A percentile compares a stretch with the other conserved stretches of the same genome.
Evolutionary conservation across 2,113 vertebrate species (phyloP).

Genomic region (Tetrax tetrax): DNA sequence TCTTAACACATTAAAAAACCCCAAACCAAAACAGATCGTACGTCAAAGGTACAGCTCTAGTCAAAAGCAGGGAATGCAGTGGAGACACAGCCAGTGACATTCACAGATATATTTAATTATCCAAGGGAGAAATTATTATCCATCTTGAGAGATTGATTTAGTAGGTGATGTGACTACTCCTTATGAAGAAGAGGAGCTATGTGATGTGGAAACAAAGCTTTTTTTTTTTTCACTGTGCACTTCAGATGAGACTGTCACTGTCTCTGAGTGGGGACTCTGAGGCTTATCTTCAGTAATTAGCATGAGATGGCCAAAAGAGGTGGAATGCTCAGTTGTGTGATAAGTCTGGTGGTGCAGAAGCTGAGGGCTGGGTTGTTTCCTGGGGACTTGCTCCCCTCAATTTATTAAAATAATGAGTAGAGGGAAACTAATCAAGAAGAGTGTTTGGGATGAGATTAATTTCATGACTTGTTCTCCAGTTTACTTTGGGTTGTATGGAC

Average conservation of each 20-base stretch:
- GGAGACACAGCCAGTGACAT: not conserved
- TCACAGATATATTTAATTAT: not conserved
- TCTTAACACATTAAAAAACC: not conserved
- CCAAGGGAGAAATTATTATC: not conserved
- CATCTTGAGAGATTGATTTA: not conserved
- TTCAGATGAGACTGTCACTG: not conserved
- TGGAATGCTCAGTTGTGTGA: not conserved
- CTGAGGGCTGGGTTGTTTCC: not conserved
- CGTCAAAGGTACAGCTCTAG: not conserved
- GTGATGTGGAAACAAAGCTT: not conserved
- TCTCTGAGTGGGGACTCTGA: not conserved
- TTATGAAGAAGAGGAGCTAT: not conserved
- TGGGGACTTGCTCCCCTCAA: not conserved
- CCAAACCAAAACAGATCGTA: not conserved
- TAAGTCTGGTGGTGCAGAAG: not conserved
- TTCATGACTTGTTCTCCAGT: not conserved
- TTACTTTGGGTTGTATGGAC: not conserved
- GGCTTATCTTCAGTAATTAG: not conserved
- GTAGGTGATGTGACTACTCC: not conserved
- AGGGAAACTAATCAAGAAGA: not conserved
- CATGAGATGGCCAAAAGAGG: not conserved
- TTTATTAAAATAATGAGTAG: slow-evolving; percentile 2
- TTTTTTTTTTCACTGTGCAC: not conserved
- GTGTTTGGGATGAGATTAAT: not conserved
- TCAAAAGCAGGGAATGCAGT: not conserved